These are phyloP conservation scores for Papilio protenor DNA, from an alignment of 2,888 invertebrate genomes.

Conservation along the genomic window DNA sequence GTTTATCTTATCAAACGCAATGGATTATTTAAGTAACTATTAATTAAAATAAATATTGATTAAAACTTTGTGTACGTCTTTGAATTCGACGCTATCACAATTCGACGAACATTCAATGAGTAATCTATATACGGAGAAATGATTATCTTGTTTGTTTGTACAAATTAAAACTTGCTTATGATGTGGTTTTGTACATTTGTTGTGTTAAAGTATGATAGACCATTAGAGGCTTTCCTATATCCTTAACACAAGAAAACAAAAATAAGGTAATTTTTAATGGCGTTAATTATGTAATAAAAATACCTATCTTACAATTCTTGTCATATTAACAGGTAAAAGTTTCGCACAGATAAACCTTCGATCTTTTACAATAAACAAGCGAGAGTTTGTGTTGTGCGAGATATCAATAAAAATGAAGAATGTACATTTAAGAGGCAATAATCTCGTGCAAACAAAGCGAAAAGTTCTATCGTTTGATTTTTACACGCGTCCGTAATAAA, in stretches of 20 bases:
- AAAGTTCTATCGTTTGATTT: constrained; percentile 42
- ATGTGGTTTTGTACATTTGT: background rate
- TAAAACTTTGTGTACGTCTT: background rate
- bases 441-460: constrained; percentile 10
- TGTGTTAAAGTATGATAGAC: background rate
- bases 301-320: background rate
- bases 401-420: constrained; percentile 20
- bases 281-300: background rate
- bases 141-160: constrained; percentile 39
- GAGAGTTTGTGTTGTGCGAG: background rate
- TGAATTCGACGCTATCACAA: background rate
- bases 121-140: constrained; percentile 36
- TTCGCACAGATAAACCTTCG: background rate
- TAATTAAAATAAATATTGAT: background rate
- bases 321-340: background rate
- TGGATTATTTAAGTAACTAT: background rate
- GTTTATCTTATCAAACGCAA: background rate
- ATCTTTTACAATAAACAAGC: background rate
- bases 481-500: constrained; percentile 47
- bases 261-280: background rate
- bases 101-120: constrained; percentile 25
- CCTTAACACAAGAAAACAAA: background rate
- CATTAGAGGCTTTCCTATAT: background rate
- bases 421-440: constrained; percentile 10
- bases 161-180: constrained; percentile 6